Evolutionary conservation across 2,113 vertebrate genomes (phyloP), one percentile per base, ranked within the genome.

Genomic region (Pteruthius melanotis): DNA sequence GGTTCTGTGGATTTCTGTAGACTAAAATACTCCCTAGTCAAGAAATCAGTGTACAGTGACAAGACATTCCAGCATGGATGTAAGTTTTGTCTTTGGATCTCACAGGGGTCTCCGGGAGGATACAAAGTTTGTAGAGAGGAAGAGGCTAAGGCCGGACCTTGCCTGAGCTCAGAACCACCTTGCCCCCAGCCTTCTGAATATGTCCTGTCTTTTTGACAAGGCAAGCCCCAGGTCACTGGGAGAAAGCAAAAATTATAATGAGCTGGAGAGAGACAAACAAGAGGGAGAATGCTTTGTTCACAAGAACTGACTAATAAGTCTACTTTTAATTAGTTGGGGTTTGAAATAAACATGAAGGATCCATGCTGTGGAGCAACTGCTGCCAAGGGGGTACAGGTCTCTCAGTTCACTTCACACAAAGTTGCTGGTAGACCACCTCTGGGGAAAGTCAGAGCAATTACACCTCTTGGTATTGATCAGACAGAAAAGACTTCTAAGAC

Each of bases 401-500:
- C 75, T 86, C 63, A 93, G 84, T 78, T 91, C 78, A 77, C 56
- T 80, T 85, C 45, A 45, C 64, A 86, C 42, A 22, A 8, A 53
- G 35, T 23, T 63, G 37, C n/a, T 80, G 44, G 37, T 66, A 42
- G 82, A 50, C 75, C 87, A 93, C 89, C 84, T 81, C 89, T 86
- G 79, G 71, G 85, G 87, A 89, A 61, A 89, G 88, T 60, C 81
- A 75, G 78, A 80, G 85, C 65, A 83, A 90, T 88, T 90, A 11
- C 47, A 71, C 60, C 68, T 65, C 75, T 63, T 44, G 27, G 22
- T 17, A 65, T 24, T 91, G 86, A 71, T 92, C 88, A 94, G 75
- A 70, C 52, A 80, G 84, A 82, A 93, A 95, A 68, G 47, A 56
- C 65, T 92, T 96, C 50, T 87, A 50, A 97, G 71, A 39, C 44